phyloP scores from a whole-genome alignment of 2,888 invertebrate species.

The Linyphia triangularis region DNA sequence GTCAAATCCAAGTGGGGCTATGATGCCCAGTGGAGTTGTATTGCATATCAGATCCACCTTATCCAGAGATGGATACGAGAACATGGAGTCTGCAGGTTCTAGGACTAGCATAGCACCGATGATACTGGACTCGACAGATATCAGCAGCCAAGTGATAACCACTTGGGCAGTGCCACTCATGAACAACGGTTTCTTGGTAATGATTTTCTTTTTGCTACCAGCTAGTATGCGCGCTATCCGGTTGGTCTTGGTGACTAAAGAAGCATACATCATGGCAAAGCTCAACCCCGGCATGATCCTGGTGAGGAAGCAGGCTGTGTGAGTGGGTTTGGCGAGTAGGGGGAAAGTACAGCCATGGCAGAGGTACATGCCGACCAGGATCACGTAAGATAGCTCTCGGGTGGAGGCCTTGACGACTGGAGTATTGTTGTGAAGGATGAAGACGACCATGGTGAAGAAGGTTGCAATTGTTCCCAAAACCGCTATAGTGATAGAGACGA shows the following conservation, averaged over 20 bases:
- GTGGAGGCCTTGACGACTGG: slow-evolving; percentile 98
- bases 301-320: slow-evolving; percentile 92
- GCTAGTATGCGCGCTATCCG: slow-evolving; percentile 97
- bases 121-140: slow-evolving; percentile 91
- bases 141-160: slow-evolving; percentile 89
- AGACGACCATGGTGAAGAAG: slow-evolving; percentile 87
- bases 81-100: slow-evolving; percentile 83
- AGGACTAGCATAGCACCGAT: slow-evolving; percentile 83
- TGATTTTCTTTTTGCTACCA: slow-evolving; percentile 96
- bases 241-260: slow-evolving; percentile 97
- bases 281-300: slow-evolving; percentile 95
- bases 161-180: slow-evolving; percentile 94
- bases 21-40: slow-evolving; percentile 83
- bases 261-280: slow-evolving; percentile 98
- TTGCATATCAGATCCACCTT: slow-evolving; percentile 85
- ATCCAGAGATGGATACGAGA: slow-evolving; percentile 81
- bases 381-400: slow-evolving; percentile 87
- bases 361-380: slow-evolving; percentile 88
- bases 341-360: slow-evolving; percentile 96
- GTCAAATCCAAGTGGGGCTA: slow-evolving; percentile 90
- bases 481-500: slow-evolving; percentile 86
- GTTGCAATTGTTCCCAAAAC: slow-evolving; percentile 91
- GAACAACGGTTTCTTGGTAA: slow-evolving; percentile 91
- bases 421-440: slow-evolving; percentile 92
- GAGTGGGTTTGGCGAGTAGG: slow-evolving; percentile 87